Evolutionary conservation across 23 tunicate genomes (phyloP).

Genomic region (Halocynthia aurantium): DNA sequence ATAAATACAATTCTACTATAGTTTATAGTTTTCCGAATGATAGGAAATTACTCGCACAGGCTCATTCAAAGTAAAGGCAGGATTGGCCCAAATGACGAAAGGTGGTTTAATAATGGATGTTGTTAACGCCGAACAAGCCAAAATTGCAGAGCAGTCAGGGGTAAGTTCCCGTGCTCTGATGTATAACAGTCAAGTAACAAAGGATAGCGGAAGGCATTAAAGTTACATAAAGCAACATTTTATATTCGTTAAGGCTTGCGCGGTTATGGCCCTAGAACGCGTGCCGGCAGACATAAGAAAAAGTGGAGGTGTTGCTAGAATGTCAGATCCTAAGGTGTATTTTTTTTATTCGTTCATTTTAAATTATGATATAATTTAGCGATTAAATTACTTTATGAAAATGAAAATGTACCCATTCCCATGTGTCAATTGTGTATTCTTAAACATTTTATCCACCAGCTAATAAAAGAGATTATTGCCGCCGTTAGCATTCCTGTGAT

Average conservation of each 20-base stretch:
- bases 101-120: conserved; percentile 91
- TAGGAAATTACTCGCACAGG: conserved; percentile 11
- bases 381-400: neutral
- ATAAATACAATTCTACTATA: neutral
- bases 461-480: conserved; percentile 72
- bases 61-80: conserved; percentile 54
- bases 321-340: conserved; percentile 80
- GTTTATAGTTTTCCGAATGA: neutral
- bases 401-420: too few relatives aligned
- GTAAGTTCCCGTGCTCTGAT: conserved; percentile 16
- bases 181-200: neutral
- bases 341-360: too few relatives aligned
- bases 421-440: neutral
- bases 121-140: conserved; percentile 63
- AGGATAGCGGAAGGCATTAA: neutral
- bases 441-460: conserved; percentile 8
- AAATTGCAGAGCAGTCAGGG: conserved; percentile 68
- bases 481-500: conserved; percentile 74
- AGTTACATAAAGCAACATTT: neutral
- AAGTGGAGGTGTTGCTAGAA: conserved; percentile 70
- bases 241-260: conserved; percentile 62
- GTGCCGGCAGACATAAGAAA: conserved; percentile 87
- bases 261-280: conserved; percentile 86
- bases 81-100: conserved; percentile 77
- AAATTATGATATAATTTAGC: neutral